Evolutionary conservation across 2,888 invertebrate genomes (phyloP).

Genomic region (Ypsolopha scabrella): DNA sequence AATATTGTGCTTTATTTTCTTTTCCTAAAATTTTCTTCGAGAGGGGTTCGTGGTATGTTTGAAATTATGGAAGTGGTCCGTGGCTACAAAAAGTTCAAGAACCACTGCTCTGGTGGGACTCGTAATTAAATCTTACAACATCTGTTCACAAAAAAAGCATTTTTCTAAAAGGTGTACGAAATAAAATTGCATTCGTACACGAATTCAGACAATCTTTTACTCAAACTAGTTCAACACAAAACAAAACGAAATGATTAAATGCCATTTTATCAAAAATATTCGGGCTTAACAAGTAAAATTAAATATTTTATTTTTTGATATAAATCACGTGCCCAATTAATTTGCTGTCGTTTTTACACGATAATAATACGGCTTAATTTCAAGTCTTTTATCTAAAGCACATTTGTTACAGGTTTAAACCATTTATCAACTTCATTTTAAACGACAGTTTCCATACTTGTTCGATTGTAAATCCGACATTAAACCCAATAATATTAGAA

Average conservation of each 20-base stretch:
- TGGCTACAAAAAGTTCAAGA: no score
- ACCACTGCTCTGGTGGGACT: no score
- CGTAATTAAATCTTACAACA: neutral
- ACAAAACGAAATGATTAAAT: neutral
- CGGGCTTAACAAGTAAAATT: neutral
- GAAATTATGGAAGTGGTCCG: no score
- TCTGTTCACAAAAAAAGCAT: neutral
- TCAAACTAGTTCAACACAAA: neutral
- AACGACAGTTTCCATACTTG: slow-evolving; percentile 5
- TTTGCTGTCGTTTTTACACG: slow-evolving; percentile 23
- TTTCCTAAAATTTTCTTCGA: no score
- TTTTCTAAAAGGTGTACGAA: neutral
- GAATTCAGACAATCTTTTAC: neutral
- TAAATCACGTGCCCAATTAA: slow-evolving; percentile 32
- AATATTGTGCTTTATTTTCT: no score
- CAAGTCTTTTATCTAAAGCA: slow-evolving; percentile 13
- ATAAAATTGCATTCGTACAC: neutral
- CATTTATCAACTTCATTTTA: slow-evolving; percentile 11
- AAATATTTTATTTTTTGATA: slow-evolving; percentile 10
- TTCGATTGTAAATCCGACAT: slow-evolving; percentile 9
- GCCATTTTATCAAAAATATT: neutral
- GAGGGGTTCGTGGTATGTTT: no score
- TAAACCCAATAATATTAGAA: slow-evolving; percentile 14
- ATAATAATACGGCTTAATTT: slow-evolving; percentile 26
- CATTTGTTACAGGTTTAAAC: slow-evolving; percentile 8